phyloP scores from a whole-genome alignment of 2,797 vertebrate genomes.

The Sylvia borin region DNA sequence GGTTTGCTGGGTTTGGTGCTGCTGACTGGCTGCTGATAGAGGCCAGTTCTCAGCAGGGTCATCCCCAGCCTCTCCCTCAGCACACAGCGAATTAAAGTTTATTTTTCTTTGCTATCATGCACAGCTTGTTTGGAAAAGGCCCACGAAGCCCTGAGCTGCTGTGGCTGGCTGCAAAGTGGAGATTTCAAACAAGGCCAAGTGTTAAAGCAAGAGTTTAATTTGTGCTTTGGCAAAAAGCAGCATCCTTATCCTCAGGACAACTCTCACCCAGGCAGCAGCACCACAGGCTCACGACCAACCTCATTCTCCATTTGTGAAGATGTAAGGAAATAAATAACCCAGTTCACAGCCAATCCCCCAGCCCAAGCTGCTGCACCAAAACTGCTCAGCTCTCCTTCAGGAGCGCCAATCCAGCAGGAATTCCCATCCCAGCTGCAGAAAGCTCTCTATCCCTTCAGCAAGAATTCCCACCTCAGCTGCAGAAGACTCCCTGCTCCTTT shows the following conservation, averaged over 20 bases:
- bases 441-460: not conserved
- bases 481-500: too few relatives aligned
- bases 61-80: not conserved
- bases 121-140: not conserved
- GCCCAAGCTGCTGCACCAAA: not conserved
- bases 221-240: not conserved
- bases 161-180: not conserved
- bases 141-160: not conserved
- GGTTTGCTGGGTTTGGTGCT: not conserved
- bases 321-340: not conserved
- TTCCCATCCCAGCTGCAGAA: not conserved
- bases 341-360: not conserved
- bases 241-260: conserved; percentile 32
- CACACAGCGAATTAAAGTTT: not conserved
- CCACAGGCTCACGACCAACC: not conserved
- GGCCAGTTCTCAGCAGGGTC: not conserved
- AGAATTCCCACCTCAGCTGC: not conserved
- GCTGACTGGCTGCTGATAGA: not conserved
- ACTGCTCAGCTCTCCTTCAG: not conserved
- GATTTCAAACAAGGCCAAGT: not conserved
- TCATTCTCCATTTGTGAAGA: not conserved
- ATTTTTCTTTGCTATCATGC: not conserved
- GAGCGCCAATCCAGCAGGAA: not conserved
- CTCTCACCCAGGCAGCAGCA: not conserved
- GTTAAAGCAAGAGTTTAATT: not conserved